Percentiles rank a stretch among this genome's conserved stretches.
phyloP scores from a whole-genome alignment of 2,888 invertebrate species.

The Cerceris rybyensis region DNA sequence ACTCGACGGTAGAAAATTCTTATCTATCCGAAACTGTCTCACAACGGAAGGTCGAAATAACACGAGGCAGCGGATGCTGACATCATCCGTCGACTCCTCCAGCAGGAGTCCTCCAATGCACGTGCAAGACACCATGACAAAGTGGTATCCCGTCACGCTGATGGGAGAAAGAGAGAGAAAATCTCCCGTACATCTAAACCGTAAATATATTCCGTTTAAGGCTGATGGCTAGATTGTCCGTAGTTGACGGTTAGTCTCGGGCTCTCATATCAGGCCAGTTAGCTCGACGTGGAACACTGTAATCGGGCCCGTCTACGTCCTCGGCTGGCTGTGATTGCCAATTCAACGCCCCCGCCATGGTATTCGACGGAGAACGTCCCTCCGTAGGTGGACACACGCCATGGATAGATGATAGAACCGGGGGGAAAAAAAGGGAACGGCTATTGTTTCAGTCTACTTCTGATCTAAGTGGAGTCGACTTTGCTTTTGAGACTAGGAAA shows the following conservation, averaged over 20 bases:
- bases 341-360: slow-evolving; percentile 58
- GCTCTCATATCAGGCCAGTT: slow-evolving; percentile 69
- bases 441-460: neutral
- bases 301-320: slow-evolving; percentile 53
- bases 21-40: no score
- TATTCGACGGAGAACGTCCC: neutral
- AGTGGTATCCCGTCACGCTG: neutral
- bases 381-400: slow-evolving; percentile 6
- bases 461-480: no score
- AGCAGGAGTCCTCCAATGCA: slow-evolving; percentile 1
- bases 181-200: slow-evolving; percentile 46
- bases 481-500: no score
- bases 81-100: slow-evolving; percentile 36
- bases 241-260: slow-evolving; percentile 66
- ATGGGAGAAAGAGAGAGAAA: slow-evolving; percentile 11
- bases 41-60: neutral
- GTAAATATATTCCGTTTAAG: slow-evolving; percentile 75
- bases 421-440: neutral
- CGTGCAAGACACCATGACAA: slow-evolving; percentile 1
- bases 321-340: slow-evolving; percentile 52
- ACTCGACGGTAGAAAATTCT: no score
- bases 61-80: slow-evolving; percentile 50
- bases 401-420: neutral
- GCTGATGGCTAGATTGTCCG: slow-evolving; percentile 74
- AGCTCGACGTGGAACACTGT: slow-evolving; percentile 34